Evolutionary conservation across 2,113 vertebrate species (phyloP).

Genomic region (Mobula hypostoma): DNA sequence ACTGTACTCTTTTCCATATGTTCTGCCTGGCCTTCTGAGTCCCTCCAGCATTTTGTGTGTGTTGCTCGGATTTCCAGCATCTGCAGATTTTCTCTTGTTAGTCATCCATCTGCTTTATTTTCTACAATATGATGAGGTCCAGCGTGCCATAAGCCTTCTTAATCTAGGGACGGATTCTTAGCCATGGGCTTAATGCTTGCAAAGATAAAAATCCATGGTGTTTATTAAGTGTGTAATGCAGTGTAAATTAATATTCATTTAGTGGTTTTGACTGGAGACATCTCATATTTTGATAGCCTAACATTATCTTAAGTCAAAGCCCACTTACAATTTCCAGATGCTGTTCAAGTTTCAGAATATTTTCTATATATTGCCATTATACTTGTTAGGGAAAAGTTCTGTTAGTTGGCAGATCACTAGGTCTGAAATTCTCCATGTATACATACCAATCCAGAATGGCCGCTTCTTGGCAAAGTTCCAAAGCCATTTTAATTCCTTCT

Average conservation of each 20-base stretch:
- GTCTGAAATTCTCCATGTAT: neutral
- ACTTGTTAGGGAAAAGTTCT: neutral
- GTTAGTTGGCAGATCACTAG: neutral
- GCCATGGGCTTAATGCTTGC: no score
- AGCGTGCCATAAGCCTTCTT: no score
- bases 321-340: neutral
- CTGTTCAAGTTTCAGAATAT: neutral
- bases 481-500: conserved; percentile 54
- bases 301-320: neutral
- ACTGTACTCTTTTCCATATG: no score
- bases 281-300: neutral
- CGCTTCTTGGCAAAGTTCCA: conserved; percentile 59
- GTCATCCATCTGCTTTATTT: no score
- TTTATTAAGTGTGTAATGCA: neutral
- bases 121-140: no score
- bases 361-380: neutral
- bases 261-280: neutral
- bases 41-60: no score
- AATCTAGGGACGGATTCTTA: no score
- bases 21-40: no score
- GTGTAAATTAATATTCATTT: neutral
- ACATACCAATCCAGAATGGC: conserved; percentile 60
- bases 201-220: neutral
- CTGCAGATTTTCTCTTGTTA: no score
- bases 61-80: no score